A percentile compares a stretch with the other conserved stretches of the same genome.
These are phyloP conservation scores for Poeciliopsis gracilis DNA, from an alignment of 2,797 vertebrate species.

Conservation along the genomic window DNA sequence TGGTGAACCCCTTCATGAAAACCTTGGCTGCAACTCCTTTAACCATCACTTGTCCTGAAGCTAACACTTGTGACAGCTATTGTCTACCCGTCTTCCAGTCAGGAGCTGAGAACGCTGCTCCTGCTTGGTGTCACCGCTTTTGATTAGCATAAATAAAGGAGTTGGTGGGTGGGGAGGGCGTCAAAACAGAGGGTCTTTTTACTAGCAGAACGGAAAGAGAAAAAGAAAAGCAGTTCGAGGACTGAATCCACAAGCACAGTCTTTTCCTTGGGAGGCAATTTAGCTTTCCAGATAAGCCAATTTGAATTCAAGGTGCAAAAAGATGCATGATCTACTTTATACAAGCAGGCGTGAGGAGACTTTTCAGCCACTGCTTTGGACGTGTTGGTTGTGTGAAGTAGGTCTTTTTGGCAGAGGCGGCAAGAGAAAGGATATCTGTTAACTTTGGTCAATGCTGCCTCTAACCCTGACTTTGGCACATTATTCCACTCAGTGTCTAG, in stretches of 20 bases:
- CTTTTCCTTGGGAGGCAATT: conserved; percentile 70
- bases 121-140: conserved; percentile 71
- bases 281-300: conserved; percentile 74
- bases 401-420: conserved; percentile 63
- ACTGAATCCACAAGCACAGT: conserved; percentile 63
- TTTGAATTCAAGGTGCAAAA: conserved; percentile 63
- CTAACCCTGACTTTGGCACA: conserved; percentile 66
- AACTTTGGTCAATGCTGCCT: conserved; percentile 59
- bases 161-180: conserved; percentile 14
- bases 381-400: conserved; percentile 74
- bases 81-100: conserved; percentile 67
- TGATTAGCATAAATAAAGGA: conserved; percentile 81
- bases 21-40: conserved; percentile 64
- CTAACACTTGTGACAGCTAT: conserved; percentile 80
- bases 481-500: conserved; percentile 69
- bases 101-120: conserved; percentile 62
- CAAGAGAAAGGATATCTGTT: conserved; percentile 53
- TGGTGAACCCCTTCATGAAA: conserved; percentile 60
- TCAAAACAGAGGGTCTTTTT: conserved; percentile 80
- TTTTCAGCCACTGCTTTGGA: conserved; percentile 59
- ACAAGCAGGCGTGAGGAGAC: conserved; percentile 52
- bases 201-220: conserved; percentile 59
- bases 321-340: conserved; percentile 45
- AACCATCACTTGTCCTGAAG: conserved; percentile 79
- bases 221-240: conserved; percentile 54